These are phyloP conservation scores for Bacillus rossius DNA, from an alignment of 1,140 invertebrate species.

Conservation along the genomic window DNA sequence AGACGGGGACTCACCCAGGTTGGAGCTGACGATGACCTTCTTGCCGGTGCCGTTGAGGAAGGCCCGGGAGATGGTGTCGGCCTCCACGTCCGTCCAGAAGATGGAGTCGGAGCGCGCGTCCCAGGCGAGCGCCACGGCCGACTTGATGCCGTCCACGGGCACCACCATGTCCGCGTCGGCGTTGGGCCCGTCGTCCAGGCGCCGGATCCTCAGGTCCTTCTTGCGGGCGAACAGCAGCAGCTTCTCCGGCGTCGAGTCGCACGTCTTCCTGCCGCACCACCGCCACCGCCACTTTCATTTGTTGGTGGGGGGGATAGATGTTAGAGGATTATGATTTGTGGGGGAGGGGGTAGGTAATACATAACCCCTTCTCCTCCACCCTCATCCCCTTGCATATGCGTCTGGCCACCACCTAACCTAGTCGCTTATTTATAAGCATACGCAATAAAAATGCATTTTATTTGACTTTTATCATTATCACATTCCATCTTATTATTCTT, in stretches of 20 bases:
- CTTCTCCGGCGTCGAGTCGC: conserved; percentile 64
- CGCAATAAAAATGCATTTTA: too few relatives aligned
- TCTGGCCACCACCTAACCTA: too few relatives aligned
- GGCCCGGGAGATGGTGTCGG: conserved; percentile 72
- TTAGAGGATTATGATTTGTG: too few relatives aligned
- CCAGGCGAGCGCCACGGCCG: conserved; percentile 79
- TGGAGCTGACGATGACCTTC: conserved; percentile 56
- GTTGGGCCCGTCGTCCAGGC: conserved; percentile 51
- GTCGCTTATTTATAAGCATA: too few relatives aligned
- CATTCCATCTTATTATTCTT: too few relatives aligned
- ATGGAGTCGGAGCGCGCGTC: conserved; percentile 72
- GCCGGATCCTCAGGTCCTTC: conserved; percentile 70
- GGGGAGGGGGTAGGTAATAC: too few relatives aligned
- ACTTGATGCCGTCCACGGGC: conserved; percentile 72
- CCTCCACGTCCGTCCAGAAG: conserved; percentile 84
- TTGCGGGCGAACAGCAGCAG: conserved; percentile 75
- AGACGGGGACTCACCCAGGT: conserved; percentile 51
- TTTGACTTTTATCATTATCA: too few relatives aligned
- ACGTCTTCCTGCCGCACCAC: conserved; percentile 57
- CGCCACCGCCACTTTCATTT: too few relatives aligned
- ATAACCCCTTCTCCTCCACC: too few relatives aligned
- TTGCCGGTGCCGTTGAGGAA: conserved; percentile 71
- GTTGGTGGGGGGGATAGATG: too few relatives aligned
- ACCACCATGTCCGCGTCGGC: conserved; percentile 65
- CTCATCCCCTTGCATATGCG: too few relatives aligned